These are phyloP conservation scores for Heptranchias perlo DNA, from an alignment of 2,113 vertebrate genomes.

Conservation along the genomic window DNA sequence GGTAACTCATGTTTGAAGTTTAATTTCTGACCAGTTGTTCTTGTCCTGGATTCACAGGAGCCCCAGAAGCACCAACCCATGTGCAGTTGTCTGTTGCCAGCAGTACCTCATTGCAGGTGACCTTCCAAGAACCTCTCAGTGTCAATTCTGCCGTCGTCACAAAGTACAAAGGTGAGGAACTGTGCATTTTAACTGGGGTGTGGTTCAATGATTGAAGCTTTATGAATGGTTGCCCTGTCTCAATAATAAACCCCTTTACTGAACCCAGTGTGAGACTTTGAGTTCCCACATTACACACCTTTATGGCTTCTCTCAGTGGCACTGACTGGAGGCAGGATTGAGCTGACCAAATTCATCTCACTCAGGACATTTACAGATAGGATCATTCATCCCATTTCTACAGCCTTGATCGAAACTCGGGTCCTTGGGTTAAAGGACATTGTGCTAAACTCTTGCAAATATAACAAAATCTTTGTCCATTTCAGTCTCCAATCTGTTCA, in stretches of 20 bases:
- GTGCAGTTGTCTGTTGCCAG: constrained; percentile 72
- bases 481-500: not conserved
- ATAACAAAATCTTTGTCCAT: not conserved
- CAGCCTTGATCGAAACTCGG: not conserved
- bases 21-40: not conserved
- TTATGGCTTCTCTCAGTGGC: not conserved
- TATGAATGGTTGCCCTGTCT: not conserved
- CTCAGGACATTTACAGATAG: not conserved
- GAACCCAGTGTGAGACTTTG: too few species aligned
- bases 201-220: not conserved
- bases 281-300: not conserved
- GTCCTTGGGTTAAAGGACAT: not conserved
- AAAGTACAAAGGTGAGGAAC: constrained; percentile 75
- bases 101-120: constrained; percentile 69
- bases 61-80: constrained; percentile 66
- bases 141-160: constrained; percentile 78
- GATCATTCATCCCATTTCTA: not conserved
- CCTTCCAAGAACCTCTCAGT: constrained; percentile 75
- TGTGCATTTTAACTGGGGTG: not conserved
- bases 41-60: constrained; percentile 54
- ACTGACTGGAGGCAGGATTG: not conserved
- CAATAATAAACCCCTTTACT: not conserved
- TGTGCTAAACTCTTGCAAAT: not conserved
- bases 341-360: not conserved
- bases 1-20: not conserved